Conservation (phyloP, 2,888 invertebrate genomes). For the Parnassius apollo region DNA sequence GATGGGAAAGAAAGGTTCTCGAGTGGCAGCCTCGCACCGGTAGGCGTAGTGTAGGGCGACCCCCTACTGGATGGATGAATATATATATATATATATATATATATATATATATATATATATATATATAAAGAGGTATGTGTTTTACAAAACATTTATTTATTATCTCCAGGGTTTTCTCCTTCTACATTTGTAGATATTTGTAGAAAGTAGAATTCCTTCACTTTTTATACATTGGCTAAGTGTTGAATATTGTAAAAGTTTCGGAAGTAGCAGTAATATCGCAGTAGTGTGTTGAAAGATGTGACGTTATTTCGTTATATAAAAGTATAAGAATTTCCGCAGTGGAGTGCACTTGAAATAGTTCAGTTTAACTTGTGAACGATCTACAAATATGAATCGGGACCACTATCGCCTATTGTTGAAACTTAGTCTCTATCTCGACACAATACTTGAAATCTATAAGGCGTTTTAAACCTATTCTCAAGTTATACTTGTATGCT, state of each 20-base stretch:
- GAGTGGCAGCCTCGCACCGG: too few species aligned
- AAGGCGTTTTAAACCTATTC: constrained; percentile 13
- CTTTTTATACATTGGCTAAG: constrained; percentile 31
- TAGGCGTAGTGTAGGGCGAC: too few species aligned
- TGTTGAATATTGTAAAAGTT: constrained; percentile 45
- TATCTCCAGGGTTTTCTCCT: too few species aligned
- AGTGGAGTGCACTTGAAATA: constrained; percentile 50
- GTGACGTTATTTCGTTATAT: constrained; percentile 62
- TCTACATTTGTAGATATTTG: background rate
- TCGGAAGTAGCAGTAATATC: constrained; percentile 50
- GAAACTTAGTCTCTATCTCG: constrained; percentile 25
- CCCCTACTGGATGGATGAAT: too few species aligned
- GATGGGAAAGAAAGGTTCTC: too few species aligned
- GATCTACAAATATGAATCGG: constrained; percentile 41
- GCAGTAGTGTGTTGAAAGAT: constrained; percentile 41
- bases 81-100: too few species aligned
- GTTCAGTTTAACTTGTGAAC: constrained; percentile 54
- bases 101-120: too few species aligned
- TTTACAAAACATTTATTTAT: too few species aligned
- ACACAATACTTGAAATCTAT: constrained; percentile 26
- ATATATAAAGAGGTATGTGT: too few species aligned
- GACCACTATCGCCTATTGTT: constrained; percentile 31
- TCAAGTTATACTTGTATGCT: background rate
- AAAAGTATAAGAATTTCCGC: constrained; percentile 57
- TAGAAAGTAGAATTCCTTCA: constrained; percentile 7